Conservation (phyloP, 2,888 invertebrate genomes). For the Hipparchia semele region DNA sequence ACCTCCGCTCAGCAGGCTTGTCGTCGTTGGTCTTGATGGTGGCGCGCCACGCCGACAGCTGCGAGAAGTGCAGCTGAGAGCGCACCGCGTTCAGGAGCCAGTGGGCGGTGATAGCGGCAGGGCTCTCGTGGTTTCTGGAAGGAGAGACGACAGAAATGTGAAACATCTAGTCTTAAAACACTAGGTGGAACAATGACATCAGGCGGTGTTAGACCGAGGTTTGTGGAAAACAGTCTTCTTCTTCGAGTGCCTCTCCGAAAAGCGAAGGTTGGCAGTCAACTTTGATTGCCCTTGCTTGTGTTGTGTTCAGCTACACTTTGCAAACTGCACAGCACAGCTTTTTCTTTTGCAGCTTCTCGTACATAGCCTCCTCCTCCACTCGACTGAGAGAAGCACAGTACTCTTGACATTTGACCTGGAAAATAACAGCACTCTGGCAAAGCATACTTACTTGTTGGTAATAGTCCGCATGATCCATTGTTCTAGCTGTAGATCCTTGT, state of each 20-base stretch:
- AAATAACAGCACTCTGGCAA: too few species aligned
- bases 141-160: constrained; percentile 22
- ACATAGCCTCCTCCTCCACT: constrained; percentile 62
- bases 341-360: constrained; percentile 54
- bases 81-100: constrained; percentile 96
- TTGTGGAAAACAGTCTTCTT: too few species aligned
- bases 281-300: too few species aligned
- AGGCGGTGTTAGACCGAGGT: too few species aligned
- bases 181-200: too few species aligned
- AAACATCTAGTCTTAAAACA: background rate
- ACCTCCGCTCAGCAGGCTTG: constrained; percentile 69
- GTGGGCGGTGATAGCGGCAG: constrained; percentile 80
- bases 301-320: too few species aligned
- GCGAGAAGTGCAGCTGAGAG: constrained; percentile 98
- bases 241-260: too few species aligned
- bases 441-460: constrained; percentile 61
- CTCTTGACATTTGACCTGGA: constrained; percentile 84
- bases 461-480: constrained; percentile 90
- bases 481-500: constrained; percentile 86
- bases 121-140: constrained; percentile 57
- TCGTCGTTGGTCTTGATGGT: constrained; percentile 56
- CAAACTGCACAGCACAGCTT: too few species aligned
- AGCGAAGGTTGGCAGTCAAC: too few species aligned
- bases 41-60: constrained; percentile 96
- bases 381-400: constrained; percentile 77